Conservation (phyloP, 2,888 invertebrate genomes). For the Sarcophaga subvicina region DNA sequence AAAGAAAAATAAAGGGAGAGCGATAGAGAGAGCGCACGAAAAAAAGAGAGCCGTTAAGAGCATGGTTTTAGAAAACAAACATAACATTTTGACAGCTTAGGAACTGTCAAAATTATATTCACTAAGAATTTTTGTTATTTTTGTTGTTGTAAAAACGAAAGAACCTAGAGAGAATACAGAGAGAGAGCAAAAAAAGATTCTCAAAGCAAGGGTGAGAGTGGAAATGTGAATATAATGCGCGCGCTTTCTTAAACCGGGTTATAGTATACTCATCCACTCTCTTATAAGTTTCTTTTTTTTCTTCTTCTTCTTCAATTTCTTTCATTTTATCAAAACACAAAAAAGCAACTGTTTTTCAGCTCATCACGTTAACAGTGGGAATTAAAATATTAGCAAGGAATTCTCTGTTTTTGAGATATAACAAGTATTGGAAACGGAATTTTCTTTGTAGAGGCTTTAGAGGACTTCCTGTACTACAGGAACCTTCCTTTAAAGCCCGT, state of each 20-base stretch:
- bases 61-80: not conserved
- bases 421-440: too few species aligned
- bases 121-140: not conserved
- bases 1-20: not conserved
- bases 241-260: slow-evolving; percentile 61
- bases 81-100: slow-evolving; percentile 45
- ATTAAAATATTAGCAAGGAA: not conserved
- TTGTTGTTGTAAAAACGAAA: not conserved
- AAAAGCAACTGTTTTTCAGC: not conserved
- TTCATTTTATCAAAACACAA: not conserved
- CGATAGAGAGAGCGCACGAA: not conserved
- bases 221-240: slow-evolving; percentile 50
- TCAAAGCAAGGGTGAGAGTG: not conserved
- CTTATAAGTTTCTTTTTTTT: slow-evolving; percentile 5
- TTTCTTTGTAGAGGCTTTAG: too few species aligned
- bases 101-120: slow-evolving; percentile 35
- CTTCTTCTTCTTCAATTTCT: slow-evolving; percentile 12
- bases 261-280: slow-evolving; percentile 45
- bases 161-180: not conserved
- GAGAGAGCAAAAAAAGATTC: not conserved
- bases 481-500: too few species aligned
- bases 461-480: too few species aligned
- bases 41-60: not conserved
- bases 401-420: not conserved
- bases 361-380: slow-evolving; percentile 21